Conservation (phyloP, 2,113 vertebrate genomes). For the Mastomys coucha region DNA sequence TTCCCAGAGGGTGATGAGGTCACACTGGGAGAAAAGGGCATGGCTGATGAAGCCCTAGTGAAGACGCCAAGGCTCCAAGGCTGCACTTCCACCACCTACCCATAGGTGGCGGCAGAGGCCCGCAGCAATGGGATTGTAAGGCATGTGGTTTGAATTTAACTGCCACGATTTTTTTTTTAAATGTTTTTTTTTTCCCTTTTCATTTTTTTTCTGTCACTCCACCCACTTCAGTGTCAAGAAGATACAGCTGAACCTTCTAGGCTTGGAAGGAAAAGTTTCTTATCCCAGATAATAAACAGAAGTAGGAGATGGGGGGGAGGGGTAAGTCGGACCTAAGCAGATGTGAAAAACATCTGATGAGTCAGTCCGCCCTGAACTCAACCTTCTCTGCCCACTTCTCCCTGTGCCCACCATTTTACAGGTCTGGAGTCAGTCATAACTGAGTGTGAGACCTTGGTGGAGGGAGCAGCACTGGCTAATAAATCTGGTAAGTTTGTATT, state of each 20-base stretch:
- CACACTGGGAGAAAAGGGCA: not conserved
- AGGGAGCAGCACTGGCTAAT: not conserved
- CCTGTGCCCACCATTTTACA: not conserved
- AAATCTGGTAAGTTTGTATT: not conserved
- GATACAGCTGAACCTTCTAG: constrained; percentile 68
- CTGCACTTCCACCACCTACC: not conserved
- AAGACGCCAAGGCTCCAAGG: not conserved
- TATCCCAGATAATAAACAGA: constrained; percentile 53
- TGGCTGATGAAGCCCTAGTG: not conserved
- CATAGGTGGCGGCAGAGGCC: constrained; percentile 70
- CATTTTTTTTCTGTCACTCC: not conserved
- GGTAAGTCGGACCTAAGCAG: constrained; percentile 26
- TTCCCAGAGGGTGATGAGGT: not conserved
- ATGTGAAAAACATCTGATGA: constrained; percentile 52
- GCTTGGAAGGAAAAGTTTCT: constrained; percentile 73
- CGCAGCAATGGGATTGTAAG: not conserved
- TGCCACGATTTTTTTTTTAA: constrained; percentile 28
- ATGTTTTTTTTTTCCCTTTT: not conserved
- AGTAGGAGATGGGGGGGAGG: constrained; percentile 11
- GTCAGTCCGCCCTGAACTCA: not conserved
- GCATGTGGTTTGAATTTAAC: constrained; percentile 80
- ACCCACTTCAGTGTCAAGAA: constrained; percentile 50
- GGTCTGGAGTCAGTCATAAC: not conserved
- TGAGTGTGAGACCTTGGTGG: not conserved
- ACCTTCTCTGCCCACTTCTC: not conserved